Evolutionary conservation across 1,140 invertebrate genomes (phyloP).

Genomic region (Drosophila parabipectinata): DNA sequence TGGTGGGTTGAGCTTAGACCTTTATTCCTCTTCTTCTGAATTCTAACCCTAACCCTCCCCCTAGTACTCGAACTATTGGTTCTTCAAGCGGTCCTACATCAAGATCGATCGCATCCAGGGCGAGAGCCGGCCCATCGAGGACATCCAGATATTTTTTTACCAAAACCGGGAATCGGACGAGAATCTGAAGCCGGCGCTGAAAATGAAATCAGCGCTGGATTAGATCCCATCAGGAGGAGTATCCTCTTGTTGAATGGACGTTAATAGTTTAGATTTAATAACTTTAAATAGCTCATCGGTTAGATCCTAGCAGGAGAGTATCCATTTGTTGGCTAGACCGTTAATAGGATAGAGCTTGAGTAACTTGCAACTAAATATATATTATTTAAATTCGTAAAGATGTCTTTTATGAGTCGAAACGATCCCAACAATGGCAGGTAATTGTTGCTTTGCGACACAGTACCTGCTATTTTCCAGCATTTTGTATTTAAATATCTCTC

Average conservation of each 20-base stretch:
- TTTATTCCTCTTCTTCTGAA: neutral
- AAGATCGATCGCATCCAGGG: slow-evolving; percentile 40
- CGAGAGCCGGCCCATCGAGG: slow-evolving; percentile 36
- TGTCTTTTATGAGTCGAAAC: too few species aligned
- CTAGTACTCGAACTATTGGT: slow-evolving; percentile 40
- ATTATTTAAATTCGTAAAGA: slow-evolving; percentile 4
- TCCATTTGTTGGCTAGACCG: neutral
- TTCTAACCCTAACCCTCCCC: neutral
- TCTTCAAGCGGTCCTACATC: slow-evolving; percentile 18
- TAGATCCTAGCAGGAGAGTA: neutral
- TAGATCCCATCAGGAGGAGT: neutral
- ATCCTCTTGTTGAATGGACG: neutral
- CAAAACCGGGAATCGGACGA: neutral
- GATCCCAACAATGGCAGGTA: slow-evolving; percentile 14
- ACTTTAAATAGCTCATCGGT: too few species aligned
- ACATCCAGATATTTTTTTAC: slow-evolving; percentile 49
- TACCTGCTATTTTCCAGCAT: slow-evolving; percentile 21
- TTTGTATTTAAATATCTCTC: neutral
- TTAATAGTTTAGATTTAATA: neutral
- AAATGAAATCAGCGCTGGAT: neutral
- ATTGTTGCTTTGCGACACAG: slow-evolving; percentile 23
- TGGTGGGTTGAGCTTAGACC: slow-evolving; percentile 11
- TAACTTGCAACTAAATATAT: neutral
- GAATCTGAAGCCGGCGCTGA: neutral
- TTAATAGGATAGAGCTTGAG: neutral